phyloP scores from a whole-genome alignment of 1,140 invertebrate genomes.

The Ptiloglossa arizonensis region DNA sequence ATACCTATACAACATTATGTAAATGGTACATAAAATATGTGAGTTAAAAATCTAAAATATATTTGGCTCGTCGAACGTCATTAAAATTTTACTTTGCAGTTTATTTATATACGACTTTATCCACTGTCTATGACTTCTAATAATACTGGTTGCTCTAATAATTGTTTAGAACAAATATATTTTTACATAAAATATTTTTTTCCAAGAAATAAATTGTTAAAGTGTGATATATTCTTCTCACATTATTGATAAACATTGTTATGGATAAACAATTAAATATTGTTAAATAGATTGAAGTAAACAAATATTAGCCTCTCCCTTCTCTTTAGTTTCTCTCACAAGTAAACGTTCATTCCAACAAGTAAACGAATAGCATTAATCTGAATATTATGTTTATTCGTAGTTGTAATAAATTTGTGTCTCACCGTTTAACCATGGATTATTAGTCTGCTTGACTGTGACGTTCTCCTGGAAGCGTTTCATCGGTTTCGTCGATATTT shows the following conservation, averaged over 20 bases:
- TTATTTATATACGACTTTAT: background rate
- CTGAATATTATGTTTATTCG: constrained; percentile 36
- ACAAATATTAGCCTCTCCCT: background rate
- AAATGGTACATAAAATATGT: no score
- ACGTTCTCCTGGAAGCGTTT: constrained; percentile 87
- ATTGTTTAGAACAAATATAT: background rate
- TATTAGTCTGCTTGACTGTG: constrained; percentile 90
- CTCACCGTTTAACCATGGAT: constrained; percentile 93
- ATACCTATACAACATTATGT: background rate
- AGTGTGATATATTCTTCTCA: background rate
- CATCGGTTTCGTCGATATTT: constrained; percentile 87
- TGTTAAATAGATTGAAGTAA: background rate
- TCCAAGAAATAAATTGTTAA: background rate
- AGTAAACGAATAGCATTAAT: background rate
- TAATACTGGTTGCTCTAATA: background rate
- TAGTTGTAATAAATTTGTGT: constrained; percentile 41
- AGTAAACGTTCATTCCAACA: background rate
- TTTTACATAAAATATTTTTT: background rate
- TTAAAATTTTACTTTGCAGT: background rate
- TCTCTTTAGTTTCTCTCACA: background rate
- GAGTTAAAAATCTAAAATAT: background rate
- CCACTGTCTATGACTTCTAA: background rate
- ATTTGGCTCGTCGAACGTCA: no score
- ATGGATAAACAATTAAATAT: background rate
- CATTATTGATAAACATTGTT: background rate